Evolutionary conservation across 2,797 vertebrate species (phyloP).

Genomic region (Gadopsis bispinosus): DNA sequence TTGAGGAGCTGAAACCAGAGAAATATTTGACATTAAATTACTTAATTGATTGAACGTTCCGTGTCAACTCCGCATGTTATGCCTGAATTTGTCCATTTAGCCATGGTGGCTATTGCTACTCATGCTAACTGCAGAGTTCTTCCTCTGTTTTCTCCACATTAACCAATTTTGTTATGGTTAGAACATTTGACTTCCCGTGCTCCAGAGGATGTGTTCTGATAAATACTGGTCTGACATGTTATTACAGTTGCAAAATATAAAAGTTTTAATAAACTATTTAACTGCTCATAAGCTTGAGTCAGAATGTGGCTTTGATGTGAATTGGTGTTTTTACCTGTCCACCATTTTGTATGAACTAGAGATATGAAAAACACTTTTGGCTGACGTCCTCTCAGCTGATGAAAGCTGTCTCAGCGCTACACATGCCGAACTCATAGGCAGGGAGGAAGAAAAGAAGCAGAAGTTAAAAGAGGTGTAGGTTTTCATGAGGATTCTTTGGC

Average conservation of each 20-base stretch:
- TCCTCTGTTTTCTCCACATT: conserved; percentile 8
- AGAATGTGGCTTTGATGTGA: neutral
- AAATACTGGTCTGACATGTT: neutral
- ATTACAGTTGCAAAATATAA: neutral
- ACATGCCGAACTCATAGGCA: conserved; percentile 36
- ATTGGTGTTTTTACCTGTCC: neutral
- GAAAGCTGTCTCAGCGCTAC: conserved; percentile 14
- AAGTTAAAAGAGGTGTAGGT: conserved; percentile 65
- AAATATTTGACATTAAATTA: neutral
- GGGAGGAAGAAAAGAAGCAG: conserved; percentile 43
- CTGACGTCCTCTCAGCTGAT: conserved; percentile 15
- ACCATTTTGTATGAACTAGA: neutral
- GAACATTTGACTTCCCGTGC: neutral
- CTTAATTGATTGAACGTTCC: neutral
- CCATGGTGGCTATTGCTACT: neutral
- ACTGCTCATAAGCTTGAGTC: neutral
- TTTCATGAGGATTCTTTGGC: conserved; percentile 82
- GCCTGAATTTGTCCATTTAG: neutral
- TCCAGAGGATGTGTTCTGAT: neutral
- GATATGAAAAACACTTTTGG: conserved; percentile 17
- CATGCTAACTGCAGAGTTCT: neutral
- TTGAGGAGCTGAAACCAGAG: neutral
- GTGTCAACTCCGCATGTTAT: neutral
- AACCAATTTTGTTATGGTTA: neutral
- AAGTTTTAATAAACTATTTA: neutral